Evolutionary conservation across 1,140 invertebrate species (phyloP).

Genomic region (Glomeris maerens): DNA sequence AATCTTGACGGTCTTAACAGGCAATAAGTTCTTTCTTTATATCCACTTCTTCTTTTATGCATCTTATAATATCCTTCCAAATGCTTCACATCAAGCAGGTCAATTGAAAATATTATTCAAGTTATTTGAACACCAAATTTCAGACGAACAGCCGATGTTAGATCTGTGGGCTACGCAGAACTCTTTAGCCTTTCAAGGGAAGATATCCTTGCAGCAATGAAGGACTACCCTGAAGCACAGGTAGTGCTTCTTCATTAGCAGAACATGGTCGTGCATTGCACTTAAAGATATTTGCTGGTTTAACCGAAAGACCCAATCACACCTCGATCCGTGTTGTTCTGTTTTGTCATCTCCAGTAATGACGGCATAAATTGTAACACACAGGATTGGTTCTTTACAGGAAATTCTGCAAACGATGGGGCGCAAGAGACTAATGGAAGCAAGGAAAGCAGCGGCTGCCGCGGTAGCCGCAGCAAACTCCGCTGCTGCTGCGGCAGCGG

Average conservation of each 20-base stretch:
- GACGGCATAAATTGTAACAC: too few species aligned
- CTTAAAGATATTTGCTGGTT: too few species aligned
- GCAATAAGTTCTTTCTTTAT: constrained; percentile 41
- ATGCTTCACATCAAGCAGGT: background rate
- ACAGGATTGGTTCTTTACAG: constrained; percentile 20
- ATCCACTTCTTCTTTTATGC: background rate
- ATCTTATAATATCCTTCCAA: background rate
- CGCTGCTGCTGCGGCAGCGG: too few species aligned
- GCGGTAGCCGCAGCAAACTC: too few species aligned
- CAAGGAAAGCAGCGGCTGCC: constrained; percentile 31
- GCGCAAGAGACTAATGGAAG: constrained; percentile 73
- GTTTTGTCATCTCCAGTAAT: too few species aligned
- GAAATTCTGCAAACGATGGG: constrained; percentile 69
- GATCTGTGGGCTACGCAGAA: constrained; percentile 90
- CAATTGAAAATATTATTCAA: too few species aligned
- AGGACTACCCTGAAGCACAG: constrained; percentile 91
- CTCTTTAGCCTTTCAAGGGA: constrained; percentile 88
- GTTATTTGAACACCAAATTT: too few species aligned
- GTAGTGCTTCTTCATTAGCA: too few species aligned
- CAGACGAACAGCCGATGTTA: constrained; percentile 86
- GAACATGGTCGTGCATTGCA: too few species aligned
- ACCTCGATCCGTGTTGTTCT: too few species aligned
- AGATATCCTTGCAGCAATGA: constrained; percentile 84
- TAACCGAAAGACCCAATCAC: too few species aligned
- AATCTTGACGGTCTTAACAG: constrained; percentile 91